Evolutionary conservation across 2,797 vertebrate species (phyloP).

Genomic region (Sorex maritimensis): DNA sequence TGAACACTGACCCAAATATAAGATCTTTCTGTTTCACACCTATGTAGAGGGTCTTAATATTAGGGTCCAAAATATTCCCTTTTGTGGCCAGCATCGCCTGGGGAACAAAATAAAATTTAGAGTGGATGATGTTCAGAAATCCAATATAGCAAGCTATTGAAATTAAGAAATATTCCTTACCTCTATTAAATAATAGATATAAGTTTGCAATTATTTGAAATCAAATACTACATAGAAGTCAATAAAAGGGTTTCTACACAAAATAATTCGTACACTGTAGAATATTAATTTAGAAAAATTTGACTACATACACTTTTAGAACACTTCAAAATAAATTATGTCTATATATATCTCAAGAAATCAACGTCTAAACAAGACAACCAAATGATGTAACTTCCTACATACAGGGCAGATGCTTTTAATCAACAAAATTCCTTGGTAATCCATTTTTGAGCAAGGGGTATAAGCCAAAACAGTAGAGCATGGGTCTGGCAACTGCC

Average conservation of each 20-base stretch:
- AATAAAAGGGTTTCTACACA: not conserved
- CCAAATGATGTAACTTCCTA: no score
- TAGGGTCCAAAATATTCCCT: not conserved
- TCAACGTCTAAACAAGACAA: no score
- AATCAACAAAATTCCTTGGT: no score
- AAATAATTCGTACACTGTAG: not conserved
- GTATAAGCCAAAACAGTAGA: no score
- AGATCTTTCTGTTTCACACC: not conserved
- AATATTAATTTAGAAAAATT: not conserved
- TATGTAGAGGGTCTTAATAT: not conserved
- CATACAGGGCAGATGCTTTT: no score
- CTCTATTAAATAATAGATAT: not conserved
- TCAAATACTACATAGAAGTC: not conserved
- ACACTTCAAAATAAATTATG: no score
- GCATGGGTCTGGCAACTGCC: no score
- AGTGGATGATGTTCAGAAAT: not conserved
- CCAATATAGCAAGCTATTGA: not conserved
- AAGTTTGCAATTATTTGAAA: constrained; percentile 24
- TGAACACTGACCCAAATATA: not conserved
- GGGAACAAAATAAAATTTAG: not conserved
- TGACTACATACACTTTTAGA: no score
- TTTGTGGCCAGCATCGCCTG: not conserved
- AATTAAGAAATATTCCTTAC: constrained; percentile 4
- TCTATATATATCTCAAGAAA: no score
- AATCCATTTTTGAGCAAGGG: not conserved